Percentiles rank a stretch among this genome's conserved stretches.
Evolutionary conservation across 1,140 invertebrate species (phyloP).

Genomic region (Hyles euphorbiae): DNA sequence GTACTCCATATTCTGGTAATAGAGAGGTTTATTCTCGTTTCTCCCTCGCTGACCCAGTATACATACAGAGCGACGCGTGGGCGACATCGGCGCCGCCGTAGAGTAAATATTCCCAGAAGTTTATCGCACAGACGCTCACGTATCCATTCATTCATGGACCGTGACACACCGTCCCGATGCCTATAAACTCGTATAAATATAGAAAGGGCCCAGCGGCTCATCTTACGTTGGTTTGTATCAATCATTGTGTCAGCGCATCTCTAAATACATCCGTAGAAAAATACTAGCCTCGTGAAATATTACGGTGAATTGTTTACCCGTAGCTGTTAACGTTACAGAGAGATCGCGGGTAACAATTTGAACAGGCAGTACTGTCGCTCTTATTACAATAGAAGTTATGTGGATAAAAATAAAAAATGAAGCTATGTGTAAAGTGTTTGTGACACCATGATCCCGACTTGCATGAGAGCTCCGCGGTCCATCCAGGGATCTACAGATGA

Average conservation of each 20-base stretch:
- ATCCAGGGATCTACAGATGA: constrained; percentile 77
- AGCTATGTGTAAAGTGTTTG: not conserved
- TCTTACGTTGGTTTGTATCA: constrained; percentile 20
- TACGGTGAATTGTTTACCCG: not conserved
- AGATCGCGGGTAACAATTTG: not conserved
- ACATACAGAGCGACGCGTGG: constrained; percentile 28
- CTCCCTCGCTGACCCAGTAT: constrained; percentile 22
- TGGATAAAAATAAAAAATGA: too few species aligned
- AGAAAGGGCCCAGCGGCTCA: constrained; percentile 15
- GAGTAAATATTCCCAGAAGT: constrained; percentile 66
- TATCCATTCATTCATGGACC: constrained; percentile 59
- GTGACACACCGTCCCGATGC: constrained; percentile 32
- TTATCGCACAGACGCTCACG: constrained; percentile 42
- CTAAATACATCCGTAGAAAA: constrained; percentile 23
- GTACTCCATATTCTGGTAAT: constrained; percentile 4
- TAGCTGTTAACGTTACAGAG: not conserved
- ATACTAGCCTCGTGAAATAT: constrained; percentile 7
- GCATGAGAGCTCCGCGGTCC: constrained; percentile 73
- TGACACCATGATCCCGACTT: constrained; percentile 77
- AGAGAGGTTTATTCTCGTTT: not conserved
- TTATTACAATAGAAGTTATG: too few species aligned
- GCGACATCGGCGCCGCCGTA: constrained; percentile 46
- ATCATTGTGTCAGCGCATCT: constrained; percentile 24
- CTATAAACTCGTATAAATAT: constrained; percentile 13
- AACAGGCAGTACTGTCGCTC: too few species aligned